phyloP scores from a whole-genome alignment of 1,140 invertebrate species.

The Propsilocerus akamusi region DNA sequence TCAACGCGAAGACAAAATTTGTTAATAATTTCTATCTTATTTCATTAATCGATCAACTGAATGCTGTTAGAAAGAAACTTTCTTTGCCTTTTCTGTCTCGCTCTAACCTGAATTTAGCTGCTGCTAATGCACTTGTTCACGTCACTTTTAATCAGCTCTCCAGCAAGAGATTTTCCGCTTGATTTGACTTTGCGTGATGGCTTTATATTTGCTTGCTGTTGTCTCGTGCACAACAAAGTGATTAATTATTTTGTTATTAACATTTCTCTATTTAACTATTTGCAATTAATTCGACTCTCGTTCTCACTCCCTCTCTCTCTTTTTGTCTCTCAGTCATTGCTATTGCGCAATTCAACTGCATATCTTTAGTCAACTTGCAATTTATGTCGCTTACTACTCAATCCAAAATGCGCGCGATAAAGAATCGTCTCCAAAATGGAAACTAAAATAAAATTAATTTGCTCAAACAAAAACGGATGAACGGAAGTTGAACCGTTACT shows the following conservation, averaged over 20 bases:
- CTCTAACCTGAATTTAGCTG: too few species aligned
- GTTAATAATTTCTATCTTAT: too few species aligned
- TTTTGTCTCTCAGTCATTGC: background rate
- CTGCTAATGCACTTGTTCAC: too few species aligned
- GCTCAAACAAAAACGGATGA: background rate
- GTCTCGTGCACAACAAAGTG: background rate
- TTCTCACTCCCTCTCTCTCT: background rate
- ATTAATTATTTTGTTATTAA: constrained; percentile 4
- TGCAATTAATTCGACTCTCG: too few species aligned
- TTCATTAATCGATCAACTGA: too few species aligned
- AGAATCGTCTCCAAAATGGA: too few species aligned
- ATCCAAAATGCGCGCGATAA: background rate
- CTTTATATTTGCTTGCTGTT: background rate
- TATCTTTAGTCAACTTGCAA: background rate
- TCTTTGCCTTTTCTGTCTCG: too few species aligned
- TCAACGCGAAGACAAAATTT: too few species aligned
- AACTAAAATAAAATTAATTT: background rate
- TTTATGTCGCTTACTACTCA: background rate
- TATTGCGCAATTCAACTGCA: background rate
- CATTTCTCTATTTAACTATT: too few species aligned
- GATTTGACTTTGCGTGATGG: constrained; percentile 1
- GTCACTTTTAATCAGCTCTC: too few species aligned
- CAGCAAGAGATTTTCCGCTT: background rate
- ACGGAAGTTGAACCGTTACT: background rate
- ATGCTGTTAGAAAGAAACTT: too few species aligned